Percentiles rank a stretch among this genome's conserved stretches.
Evolutionary conservation across 1,140 invertebrate species (phyloP).

Genomic region (Caenorhabditis briggsae): DNA sequence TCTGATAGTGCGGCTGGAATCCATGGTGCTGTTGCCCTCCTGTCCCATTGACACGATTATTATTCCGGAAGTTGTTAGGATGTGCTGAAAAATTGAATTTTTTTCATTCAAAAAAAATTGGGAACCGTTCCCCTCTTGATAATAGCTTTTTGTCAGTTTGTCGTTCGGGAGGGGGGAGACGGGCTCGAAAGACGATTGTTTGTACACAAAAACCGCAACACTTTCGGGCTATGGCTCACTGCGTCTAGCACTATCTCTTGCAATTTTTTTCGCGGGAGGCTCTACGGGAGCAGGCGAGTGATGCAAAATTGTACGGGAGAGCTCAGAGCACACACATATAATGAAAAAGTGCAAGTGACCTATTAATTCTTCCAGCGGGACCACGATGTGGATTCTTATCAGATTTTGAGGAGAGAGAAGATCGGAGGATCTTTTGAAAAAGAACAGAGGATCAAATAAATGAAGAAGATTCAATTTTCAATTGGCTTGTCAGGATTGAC

Average conservation of each 20-base stretch:
- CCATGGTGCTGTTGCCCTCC: neutral
- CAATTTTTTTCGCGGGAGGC: neutral
- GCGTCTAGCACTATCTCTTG: conserved; percentile 12
- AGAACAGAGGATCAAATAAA: too few species aligned
- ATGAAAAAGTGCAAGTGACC: conserved; percentile 32
- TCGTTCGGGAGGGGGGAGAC: neutral
- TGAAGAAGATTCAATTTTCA: too few species aligned
- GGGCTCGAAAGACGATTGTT: neutral
- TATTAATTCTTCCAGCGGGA: conserved; percentile 6
- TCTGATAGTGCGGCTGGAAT: neutral
- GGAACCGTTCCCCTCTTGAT: neutral
- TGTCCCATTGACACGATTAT: neutral
- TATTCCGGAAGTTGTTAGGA: conserved; percentile 33
- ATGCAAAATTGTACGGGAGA: conserved; percentile 22
- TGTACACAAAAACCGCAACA: conserved; percentile 51
- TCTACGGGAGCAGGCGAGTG: conserved; percentile 42
- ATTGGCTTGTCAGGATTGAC: too few species aligned
- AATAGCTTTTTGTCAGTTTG: neutral
- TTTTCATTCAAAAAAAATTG: neutral
- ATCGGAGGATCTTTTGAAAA: too few species aligned
- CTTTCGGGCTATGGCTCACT: neutral
- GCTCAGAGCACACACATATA: conserved; percentile 38
- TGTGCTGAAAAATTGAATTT: conserved; percentile 25
- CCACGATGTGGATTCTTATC: neutral
- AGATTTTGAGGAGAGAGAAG: neutral